Evolutionary conservation across 2,797 vertebrate genomes (phyloP), one percentile per base, ranked within the genome.

Genomic region (Decapterus maruadsi): DNA sequence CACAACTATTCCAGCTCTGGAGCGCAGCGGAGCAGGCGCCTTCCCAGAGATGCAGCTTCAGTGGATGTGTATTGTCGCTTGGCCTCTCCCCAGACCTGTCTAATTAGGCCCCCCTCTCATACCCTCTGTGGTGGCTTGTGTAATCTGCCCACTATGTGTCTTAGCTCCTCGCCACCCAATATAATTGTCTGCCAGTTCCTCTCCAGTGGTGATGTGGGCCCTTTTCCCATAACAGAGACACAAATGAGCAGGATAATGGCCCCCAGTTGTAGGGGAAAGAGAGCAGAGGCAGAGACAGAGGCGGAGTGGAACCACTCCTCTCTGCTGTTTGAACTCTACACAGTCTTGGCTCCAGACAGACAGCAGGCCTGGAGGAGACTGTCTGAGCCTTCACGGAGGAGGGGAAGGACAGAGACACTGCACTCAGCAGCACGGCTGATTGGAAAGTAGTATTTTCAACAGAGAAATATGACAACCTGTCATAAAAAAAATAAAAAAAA

Each of bases 101-200:
- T 97, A 97, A 97, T 97, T 96, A 95, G 96, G 95, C 95, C 95
- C 94, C 82, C 82, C 81, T 91, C 90, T 95, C 92, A 93, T 95
- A 95, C 94, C 94, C 95, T 91, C 94, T 95, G 96, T 88, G 96
- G 96, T 96, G 95, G 95, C 95, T 96, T 96, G 95, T 96, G 96
- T 96, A 96, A 97, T 96, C 94, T 93, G 95, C 95, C 94, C 95
- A 94, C 95, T 96, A 94, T 96, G 96, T 92, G 93, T 95, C 96
- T 96, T 94, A 92, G 93, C 93, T 96, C 94, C 95, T 96, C 90
- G 89, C 93, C 95, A 95, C 95, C 95, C 94, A 95, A 93, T 95
- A 94, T 95, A 96, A 96, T 95, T 94, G 95, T 92, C 85, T 95
- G 93, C 94, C 93, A 94, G 94, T 91, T 38, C 76, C 92, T 94